phyloP scores from a whole-genome alignment of 2,888 invertebrate species.

The Periphyllus acericola region DNA sequence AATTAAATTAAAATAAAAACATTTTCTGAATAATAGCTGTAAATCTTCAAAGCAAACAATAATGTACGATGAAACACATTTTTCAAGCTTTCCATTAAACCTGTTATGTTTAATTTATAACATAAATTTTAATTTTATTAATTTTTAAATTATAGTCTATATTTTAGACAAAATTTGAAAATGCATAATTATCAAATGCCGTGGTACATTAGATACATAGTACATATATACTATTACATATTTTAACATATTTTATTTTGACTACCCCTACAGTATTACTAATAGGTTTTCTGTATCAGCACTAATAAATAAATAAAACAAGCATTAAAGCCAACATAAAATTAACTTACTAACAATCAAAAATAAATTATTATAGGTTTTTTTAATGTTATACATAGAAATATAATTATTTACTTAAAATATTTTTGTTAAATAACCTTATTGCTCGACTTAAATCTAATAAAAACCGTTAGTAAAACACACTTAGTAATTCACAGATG shows the following conservation, averaged over 20 bases:
- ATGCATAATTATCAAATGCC: constrained; percentile 49
- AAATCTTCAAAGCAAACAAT: constrained; percentile 22
- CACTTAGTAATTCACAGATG: constrained; percentile 55
- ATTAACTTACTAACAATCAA: constrained; percentile 48
- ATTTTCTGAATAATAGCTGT: constrained; percentile 4
- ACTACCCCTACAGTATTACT: constrained; percentile 48
- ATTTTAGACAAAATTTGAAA: constrained; percentile 35
- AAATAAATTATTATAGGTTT: constrained; percentile 57
- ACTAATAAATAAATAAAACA: constrained; percentile 39
- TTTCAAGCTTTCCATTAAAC: constrained; percentile 28
- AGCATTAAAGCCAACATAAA: constrained; percentile 27
- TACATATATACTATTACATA: constrained; percentile 21
- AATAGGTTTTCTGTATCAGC: constrained; percentile 51
- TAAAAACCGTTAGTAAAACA: constrained; percentile 60
- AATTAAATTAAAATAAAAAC: constrained; percentile 11
- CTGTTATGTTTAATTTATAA: background rate
- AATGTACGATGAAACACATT: background rate
- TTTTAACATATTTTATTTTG: constrained; percentile 48
- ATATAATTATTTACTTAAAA: constrained; percentile 50
- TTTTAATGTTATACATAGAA: constrained; percentile 46
- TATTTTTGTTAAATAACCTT: constrained; percentile 55
- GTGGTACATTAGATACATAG: background rate
- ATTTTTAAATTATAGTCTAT: background rate
- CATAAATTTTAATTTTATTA: constrained; percentile 5
- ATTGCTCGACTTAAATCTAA: constrained; percentile 53